Evolutionary conservation across 2,113 vertebrate genomes (phyloP), one percentile per base, ranked within the genome.

Genomic region (Oreochromis aureus): DNA sequence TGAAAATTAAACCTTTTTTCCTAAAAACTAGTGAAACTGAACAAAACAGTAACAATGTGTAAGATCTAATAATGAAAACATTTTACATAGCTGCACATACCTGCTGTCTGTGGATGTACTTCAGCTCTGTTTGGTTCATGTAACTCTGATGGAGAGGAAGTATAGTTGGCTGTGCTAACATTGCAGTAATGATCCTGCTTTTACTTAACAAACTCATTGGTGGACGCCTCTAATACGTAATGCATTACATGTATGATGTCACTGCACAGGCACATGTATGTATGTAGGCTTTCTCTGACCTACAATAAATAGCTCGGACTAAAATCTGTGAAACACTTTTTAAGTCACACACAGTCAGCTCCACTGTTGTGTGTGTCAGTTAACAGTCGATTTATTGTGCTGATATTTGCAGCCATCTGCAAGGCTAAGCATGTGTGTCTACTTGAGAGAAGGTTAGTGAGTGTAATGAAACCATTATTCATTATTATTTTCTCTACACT

Each of bases 331-430:
- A 84, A 89, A 69, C 34, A 88, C 81, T 88, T 94, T 91, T 90
- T 87, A 94, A 94, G 94, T 94, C 93, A 95, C 92, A 91, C 91
- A 91, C 86, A 90, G 92, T 91, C 51, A 81, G 61, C 8, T 82
- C 86, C 76, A 18, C 61, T 89, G 87, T 83, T 93, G 92, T 92
- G 91, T 91, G 88, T 91, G 87, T 90, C 92, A 94, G 94, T 95
- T 93, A 94, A 93, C 91, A 89, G 90, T 90, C 91, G 88, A 93
- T 96, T 95, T 95, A 94, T 95, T 90, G 91, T 94, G 89, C 80
- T 91, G 92, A 89, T 51, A 32, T 53, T 73, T 78, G 69, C 85
- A 54, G 82, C 15, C 15, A 16, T 48, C 76, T 15, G 86, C 73
- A 71, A 36, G 12, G 81, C n/a, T 55, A 61, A 83, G 85, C 55